Percentiles rank a stretch among this genome's conserved stretches.
Conservation (phyloP, 2,797 vertebrate species). For the Epinephelus malabaricus region DNA sequence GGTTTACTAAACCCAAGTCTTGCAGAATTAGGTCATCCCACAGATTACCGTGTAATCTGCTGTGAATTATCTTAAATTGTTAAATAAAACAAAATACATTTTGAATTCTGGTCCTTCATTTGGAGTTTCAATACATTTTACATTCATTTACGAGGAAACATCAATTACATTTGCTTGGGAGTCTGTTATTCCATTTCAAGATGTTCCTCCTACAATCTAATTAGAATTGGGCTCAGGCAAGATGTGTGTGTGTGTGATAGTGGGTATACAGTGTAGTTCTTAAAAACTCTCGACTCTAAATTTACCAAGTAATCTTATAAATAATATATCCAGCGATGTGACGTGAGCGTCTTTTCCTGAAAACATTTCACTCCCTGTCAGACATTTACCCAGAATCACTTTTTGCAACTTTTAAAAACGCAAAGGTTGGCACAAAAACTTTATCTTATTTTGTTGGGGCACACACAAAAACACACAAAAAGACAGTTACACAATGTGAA, state of each 20-base stretch:
- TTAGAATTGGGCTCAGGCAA: no score
- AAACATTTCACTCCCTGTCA: conserved; percentile 13
- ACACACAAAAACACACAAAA: neutral
- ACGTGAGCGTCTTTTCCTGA: neutral
- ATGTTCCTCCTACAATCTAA: no score
- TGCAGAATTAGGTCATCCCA: neutral
- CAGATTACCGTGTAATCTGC: neutral
- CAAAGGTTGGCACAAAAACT: conserved; percentile 32
- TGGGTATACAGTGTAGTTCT: neutral
- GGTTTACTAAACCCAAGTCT: neutral
- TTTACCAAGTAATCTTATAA: neutral
- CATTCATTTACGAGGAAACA: neutral
- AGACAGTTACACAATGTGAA: conserved; percentile 7
- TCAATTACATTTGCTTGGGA: neutral
- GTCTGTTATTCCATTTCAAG: no score
- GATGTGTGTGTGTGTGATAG: no score
- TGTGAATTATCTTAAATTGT: no score
- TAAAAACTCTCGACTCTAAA: neutral
- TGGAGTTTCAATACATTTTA: neutral
- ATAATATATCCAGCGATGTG: neutral
- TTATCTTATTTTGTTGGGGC: neutral
- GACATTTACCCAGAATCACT: conserved; percentile 6
- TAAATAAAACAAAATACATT: neutral
- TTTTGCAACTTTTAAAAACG: conserved; percentile 13
- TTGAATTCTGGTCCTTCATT: neutral